Percentiles rank a stretch among this genome's conserved stretches.
Evolutionary conservation across 2,113 vertebrate species (phyloP).

Genomic region (Gasterosteus nipponicus): DNA sequence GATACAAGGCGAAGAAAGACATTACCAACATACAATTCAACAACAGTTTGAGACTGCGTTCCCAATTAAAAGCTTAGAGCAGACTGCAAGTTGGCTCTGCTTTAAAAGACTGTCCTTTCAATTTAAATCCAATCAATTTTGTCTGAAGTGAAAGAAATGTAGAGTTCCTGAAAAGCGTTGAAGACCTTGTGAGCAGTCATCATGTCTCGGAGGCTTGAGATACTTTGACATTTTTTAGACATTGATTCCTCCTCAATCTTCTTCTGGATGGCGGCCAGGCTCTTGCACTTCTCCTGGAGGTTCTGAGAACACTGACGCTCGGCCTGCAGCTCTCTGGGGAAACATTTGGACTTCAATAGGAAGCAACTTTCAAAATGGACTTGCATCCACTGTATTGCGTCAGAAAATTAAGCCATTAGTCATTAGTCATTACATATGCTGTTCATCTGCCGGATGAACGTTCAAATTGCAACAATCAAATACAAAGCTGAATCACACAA

Average conservation of each 20-base stretch:
- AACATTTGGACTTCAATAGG: neutral
- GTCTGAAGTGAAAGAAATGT: neutral
- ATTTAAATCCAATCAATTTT: neutral
- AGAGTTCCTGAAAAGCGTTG: neutral
- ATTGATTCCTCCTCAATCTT: constrained; percentile 76
- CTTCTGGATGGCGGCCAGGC: constrained; percentile 83
- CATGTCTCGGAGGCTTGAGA: constrained; percentile 81
- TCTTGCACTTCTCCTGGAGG: constrained; percentile 84
- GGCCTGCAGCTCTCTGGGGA: constrained; percentile 74
- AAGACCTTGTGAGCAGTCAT: constrained; percentile 84
- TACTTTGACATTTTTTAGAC: constrained; percentile 58
- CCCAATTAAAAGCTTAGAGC: neutral
- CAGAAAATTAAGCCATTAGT: neutral
- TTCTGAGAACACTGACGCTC: constrained; percentile 70
- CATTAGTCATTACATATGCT: neutral
- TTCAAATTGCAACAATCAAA: neutral
- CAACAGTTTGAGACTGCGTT: neutral
- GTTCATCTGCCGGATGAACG: neutral
- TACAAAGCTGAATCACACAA: neutral
- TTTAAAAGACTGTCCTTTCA: neutral
- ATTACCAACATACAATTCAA: neutral
- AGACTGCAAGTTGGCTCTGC: neutral
- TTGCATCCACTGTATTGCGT: neutral
- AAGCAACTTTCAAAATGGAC: constrained; percentile 1
- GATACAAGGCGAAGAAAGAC: neutral